Evolutionary conservation across 2,113 vertebrate species (phyloP).

Genomic region (Vimba vimba): DNA sequence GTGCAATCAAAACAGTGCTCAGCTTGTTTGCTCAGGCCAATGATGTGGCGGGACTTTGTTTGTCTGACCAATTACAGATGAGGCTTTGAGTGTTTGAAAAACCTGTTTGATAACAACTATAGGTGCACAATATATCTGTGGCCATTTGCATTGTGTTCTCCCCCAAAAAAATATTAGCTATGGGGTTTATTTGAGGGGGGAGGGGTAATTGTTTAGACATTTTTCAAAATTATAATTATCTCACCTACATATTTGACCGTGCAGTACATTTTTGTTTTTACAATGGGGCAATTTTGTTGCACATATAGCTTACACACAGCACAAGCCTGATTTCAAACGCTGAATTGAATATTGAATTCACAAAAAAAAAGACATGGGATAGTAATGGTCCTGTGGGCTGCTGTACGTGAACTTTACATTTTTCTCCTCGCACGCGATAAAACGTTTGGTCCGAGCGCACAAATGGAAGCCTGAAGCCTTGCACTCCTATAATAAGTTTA

Average conservation of each 20-base stretch:
- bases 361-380: not conserved
- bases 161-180: too few relatives aligned
- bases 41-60: not conserved
- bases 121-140: not conserved
- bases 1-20: not conserved
- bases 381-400: slow-evolving; percentile 12
- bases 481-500: too few relatives aligned
- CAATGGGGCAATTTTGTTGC: too few relatives aligned
- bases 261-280: too few relatives aligned
- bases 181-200: too few relatives aligned
- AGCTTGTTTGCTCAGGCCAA: not conserved
- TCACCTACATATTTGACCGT: too few relatives aligned
- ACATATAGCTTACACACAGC: too few relatives aligned
- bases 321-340: too few relatives aligned
- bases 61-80: not conserved
- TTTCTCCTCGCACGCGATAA: not conserved
- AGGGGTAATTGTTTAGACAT: too few relatives aligned
- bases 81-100: not conserved
- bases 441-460: too few relatives aligned
- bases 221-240: too few relatives aligned
- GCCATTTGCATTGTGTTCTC: not conserved
- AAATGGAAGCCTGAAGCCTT: not conserved
- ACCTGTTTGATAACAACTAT: not conserved
- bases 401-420: not conserved
- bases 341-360: too few relatives aligned